phyloP scores from a whole-genome alignment of 1,140 invertebrate genomes.

The Uloborus diversus region DNA sequence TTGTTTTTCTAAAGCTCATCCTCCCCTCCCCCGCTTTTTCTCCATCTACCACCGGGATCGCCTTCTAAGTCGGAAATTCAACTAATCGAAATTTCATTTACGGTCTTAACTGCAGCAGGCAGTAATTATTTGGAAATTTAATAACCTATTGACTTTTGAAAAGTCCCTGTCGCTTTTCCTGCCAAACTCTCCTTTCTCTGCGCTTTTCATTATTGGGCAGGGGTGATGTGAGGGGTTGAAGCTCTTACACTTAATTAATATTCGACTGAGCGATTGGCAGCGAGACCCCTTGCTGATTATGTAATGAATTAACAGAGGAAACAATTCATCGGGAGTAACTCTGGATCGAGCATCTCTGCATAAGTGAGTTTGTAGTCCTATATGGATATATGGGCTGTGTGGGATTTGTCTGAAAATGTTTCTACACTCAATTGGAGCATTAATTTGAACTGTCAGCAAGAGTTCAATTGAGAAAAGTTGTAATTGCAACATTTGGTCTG shows the following conservation, averaged over 20 bases:
- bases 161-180: constrained; percentile 26
- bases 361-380: too few species aligned
- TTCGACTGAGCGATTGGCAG: constrained; percentile 9
- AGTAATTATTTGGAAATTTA: constrained; percentile 52
- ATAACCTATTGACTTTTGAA: constrained; percentile 55
- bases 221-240: neutral
- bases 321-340: too few species aligned
- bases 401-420: too few species aligned
- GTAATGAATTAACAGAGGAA: constrained; percentile 49
- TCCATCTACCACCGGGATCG: too few species aligned
- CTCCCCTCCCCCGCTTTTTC: neutral
- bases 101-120: neutral
- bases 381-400: too few species aligned
- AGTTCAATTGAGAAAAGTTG: too few species aligned
- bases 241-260: constrained; percentile 46
- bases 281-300: constrained; percentile 11
- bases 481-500: too few species aligned
- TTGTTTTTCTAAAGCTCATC: neutral
- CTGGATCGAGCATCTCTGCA: constrained; percentile 9
- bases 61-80: neutral
- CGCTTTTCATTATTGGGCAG: constrained; percentile 26
- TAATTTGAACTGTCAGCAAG: too few species aligned
- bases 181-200: neutral
- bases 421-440: too few species aligned
- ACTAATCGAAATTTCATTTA: constrained; percentile 48